phyloP scores from a whole-genome alignment of 2,113 vertebrate genomes.

The Chamaetylas fuelleborni region DNA sequence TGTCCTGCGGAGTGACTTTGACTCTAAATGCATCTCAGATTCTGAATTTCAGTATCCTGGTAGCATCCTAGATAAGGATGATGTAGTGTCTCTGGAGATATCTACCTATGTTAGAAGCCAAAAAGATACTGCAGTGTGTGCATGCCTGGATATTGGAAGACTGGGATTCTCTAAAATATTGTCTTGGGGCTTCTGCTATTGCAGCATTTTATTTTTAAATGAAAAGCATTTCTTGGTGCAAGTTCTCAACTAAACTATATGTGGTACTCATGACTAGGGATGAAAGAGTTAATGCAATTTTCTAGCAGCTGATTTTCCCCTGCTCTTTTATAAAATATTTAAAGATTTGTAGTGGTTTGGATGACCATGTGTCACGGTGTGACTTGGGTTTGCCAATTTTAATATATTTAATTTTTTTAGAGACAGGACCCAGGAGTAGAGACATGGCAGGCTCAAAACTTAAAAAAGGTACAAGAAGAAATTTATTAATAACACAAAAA shows the following conservation, averaged over 20 bases:
- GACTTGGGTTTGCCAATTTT: too few species aligned
- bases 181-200: neutral
- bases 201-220: neutral
- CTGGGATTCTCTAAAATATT: neutral
- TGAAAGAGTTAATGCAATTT: neutral
- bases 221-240: neutral
- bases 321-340: neutral
- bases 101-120: neutral
- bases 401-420: too few species aligned
- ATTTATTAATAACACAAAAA: too few species aligned
- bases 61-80: neutral
- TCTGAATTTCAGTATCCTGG: neutral
- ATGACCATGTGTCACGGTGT: too few species aligned
- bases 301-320: neutral
- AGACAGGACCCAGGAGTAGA: too few species aligned
- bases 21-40: neutral
- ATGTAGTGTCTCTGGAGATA: neutral
- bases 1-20: neutral
- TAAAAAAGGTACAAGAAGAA: too few species aligned
- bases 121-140: neutral
- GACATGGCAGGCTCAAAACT: too few species aligned
- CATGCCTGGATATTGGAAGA: neutral
- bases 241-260: neutral
- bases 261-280: too few species aligned
- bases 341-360: neutral